These are phyloP conservation scores for Tortrix viridana DNA, from an alignment of 2,888 invertebrate species.

Conservation along the genomic window DNA sequence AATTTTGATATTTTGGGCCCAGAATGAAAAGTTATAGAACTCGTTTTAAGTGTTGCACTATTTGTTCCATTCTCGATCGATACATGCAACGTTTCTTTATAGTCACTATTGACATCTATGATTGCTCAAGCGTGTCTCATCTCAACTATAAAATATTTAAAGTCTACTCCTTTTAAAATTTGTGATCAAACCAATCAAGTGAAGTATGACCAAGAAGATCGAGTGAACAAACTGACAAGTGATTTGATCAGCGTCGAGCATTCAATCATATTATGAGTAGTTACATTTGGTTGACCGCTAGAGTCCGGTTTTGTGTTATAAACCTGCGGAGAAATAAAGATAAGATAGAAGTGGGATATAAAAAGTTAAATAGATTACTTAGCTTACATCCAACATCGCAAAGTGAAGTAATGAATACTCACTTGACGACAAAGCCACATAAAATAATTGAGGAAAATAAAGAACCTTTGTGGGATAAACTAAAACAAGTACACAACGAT, in stretches of 20 bases:
- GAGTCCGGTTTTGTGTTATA: conserved; percentile 85
- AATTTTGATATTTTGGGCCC: conserved; percentile 59
- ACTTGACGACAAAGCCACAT: conserved; percentile 70
- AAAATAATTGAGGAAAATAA: conserved; percentile 59
- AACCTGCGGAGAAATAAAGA: conserved; percentile 83
- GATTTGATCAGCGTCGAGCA: conserved; percentile 78
- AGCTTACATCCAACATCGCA: conserved; percentile 63
- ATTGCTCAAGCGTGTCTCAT: conserved; percentile 69
- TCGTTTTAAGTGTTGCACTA: conserved; percentile 46
- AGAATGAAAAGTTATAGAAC: conserved; percentile 70
- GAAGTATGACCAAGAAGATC: conserved; percentile 77
- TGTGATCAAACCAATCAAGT: conserved; percentile 74
- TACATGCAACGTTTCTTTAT: conserved; percentile 67
- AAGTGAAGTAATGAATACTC: conserved; percentile 61
- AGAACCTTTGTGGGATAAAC: conserved; percentile 44
- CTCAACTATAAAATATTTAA: conserved; percentile 57
- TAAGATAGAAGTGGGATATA: conserved; percentile 77
- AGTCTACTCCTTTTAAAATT: conserved; percentile 69
- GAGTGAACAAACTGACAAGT: conserved; percentile 76
- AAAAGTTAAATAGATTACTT: conserved; percentile 59
- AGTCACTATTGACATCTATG: conserved; percentile 62
- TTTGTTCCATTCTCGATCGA: conserved; percentile 56
- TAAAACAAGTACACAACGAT: conserved; percentile 43
- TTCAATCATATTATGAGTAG: conserved; percentile 75
- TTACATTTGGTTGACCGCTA: conserved; percentile 84